Percentiles rank a stretch among this genome's conserved stretches.
phyloP scores from a whole-genome alignment of 2,888 invertebrate species.

The Andrena bucephala region DNA sequence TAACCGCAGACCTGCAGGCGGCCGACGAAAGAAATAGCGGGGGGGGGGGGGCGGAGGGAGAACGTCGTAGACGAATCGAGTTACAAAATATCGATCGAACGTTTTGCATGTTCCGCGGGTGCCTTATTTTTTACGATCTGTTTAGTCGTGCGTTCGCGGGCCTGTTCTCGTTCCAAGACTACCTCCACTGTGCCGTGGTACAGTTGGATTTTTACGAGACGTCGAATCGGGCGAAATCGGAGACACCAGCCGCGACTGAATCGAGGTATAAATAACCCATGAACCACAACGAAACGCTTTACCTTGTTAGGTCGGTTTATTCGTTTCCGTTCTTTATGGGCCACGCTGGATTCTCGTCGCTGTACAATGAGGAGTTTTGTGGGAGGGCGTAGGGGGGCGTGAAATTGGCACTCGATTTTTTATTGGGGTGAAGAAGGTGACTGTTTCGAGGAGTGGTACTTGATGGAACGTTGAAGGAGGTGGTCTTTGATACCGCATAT shows the following conservation, averaged over 20 bases:
- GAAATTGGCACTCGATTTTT: constrained; percentile 9
- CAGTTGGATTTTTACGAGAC: constrained; percentile 13
- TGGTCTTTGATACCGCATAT: too few species aligned
- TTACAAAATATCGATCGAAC: constrained; percentile 24
- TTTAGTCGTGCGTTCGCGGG: not conserved
- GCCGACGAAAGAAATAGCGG: not conserved
- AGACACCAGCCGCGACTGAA: constrained; percentile 28
- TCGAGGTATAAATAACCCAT: constrained; percentile 45
- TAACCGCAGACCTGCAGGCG: constrained; percentile 38
- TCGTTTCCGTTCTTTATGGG: constrained; percentile 28
- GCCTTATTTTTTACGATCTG: constrained; percentile 8
- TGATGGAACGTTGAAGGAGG: too few species aligned
- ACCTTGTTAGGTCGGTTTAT: constrained; percentile 41
- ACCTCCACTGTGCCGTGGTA: too few species aligned
- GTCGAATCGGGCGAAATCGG: constrained; percentile 27
- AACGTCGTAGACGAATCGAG: constrained; percentile 37
- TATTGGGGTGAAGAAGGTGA: not conserved
- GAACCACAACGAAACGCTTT: constrained; percentile 22
- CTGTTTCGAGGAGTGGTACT: not conserved
- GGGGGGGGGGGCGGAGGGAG: not conserved
- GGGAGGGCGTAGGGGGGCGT: constrained; percentile 1
- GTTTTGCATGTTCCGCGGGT: constrained; percentile 11
- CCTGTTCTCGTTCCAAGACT: not conserved
- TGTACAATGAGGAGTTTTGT: constrained; percentile 13
- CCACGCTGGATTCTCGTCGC: constrained; percentile 1